phyloP scores from a whole-genome alignment of 2,113 vertebrate genomes.

The Microcebus jonahi region DNA sequence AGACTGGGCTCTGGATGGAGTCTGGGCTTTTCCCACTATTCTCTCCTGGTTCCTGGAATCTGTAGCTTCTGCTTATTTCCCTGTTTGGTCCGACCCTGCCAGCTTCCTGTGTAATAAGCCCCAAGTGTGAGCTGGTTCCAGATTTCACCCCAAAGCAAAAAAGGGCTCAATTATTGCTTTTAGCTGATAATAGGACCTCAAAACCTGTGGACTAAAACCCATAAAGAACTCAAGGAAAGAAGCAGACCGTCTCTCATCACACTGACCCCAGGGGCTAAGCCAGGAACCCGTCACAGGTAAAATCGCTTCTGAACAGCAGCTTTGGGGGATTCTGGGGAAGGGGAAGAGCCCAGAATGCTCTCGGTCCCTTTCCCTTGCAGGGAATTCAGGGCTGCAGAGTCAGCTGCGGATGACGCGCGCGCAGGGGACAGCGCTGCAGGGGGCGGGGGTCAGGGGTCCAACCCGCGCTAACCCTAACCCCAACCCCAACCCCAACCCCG shows the following conservation, averaged over 20 bases:
- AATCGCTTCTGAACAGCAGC: background rate
- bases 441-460: too few species aligned
- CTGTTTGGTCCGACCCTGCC: background rate
- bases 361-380: background rate
- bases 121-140: background rate
- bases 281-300: fast-evolving
- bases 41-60: fast-evolving
- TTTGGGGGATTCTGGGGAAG: background rate
- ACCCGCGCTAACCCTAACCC: fast-evolving
- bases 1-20: fast-evolving
- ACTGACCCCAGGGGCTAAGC: background rate
- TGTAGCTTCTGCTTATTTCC: fast-evolving
- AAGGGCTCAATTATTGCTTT: fast-evolving
- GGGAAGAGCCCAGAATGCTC: background rate
- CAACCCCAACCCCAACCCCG: background rate
- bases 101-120: background rate
- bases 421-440: background rate
- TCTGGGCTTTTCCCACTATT: fast-evolving
- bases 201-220: too few species aligned
- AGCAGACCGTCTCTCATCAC: background rate
- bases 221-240: fast-evolving
- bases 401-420: fast-evolving
- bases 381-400: background rate
- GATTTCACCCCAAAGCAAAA: background rate
- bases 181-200: fast-evolving